Evolutionary conservation across 2,113 vertebrate species (phyloP), one percentile per base, ranked within the genome.

Genomic region (Nannobrachium achirus): DNA sequence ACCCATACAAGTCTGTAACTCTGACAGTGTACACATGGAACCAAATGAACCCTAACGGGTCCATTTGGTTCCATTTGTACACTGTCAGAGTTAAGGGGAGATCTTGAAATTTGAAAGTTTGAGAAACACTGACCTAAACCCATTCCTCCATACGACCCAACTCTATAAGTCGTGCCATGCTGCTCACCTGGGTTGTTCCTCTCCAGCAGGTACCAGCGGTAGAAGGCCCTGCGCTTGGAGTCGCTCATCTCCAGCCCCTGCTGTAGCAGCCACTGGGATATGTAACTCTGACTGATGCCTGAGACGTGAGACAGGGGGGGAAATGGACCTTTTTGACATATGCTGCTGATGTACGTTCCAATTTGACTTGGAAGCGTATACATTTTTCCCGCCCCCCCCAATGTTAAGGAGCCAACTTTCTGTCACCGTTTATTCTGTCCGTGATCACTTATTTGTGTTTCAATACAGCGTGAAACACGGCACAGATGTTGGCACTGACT

Each of bases 281-380:
- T 94, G 85, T 94, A 94, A 74, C 93, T 94, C 81, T 94, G 93
- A 82, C 93, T 94, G 81, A 94, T 94, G 58, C 93, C 93, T 94
- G 81, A 3, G 14, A 18, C 13, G 51, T 0, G 14, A 39, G 15
- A 45, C 1, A 3, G n/a, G 13, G 41, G 10, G 15, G 44, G 6
- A 13, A n/a, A 33, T n/a, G 55, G 44, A 51, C n/a, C 49, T 9
- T 8, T 10, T 51, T 33, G 25, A 33, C 49, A 51, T 1, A 49
- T 10, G 8, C 51, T 20, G 10, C 15, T 53, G 10, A 20, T 20
- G 19, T 33, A 33, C 25, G 25, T 53, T 20, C 15, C 18, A 7
- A n/a, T 11, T 18, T 18, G 15, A 13, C 53, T 13, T 8, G 10
- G 19, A 25, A 53, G 7, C 7, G 18, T 15, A 53, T 18, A 53